Evolutionary conservation across 1,140 invertebrate genomes (phyloP).

Genomic region (Macrosteles quadrilineatus): DNA sequence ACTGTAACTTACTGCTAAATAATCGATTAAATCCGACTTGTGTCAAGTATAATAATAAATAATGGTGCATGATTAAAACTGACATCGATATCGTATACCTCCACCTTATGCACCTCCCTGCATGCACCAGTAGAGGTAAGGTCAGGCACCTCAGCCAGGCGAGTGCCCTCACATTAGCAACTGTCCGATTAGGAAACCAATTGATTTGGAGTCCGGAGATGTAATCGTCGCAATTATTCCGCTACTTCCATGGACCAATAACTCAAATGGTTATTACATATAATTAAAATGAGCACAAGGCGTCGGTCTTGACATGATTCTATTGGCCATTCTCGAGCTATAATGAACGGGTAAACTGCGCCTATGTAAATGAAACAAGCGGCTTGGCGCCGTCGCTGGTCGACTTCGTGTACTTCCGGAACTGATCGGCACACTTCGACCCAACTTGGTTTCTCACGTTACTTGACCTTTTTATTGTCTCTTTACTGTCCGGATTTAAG

Average conservation of each 20-base stretch:
- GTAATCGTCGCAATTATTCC: conserved; percentile 7
- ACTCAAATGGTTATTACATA: conserved; percentile 9
- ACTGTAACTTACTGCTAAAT: too few species aligned
- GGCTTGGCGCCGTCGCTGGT: background rate
- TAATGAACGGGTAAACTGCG: conserved; percentile 13
- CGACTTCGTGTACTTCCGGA: too few species aligned
- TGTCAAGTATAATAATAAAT: too few species aligned
- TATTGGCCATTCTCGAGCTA: conserved; percentile 1
- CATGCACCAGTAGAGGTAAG: too few species aligned
- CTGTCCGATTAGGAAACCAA: conserved; percentile 17
- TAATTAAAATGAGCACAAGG: conserved; percentile 19
- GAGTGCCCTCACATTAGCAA: background rate
- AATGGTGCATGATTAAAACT: too few species aligned
- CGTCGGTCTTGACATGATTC: conserved; percentile 13
- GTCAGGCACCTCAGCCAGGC: too few species aligned
- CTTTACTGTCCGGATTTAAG: too few species aligned
- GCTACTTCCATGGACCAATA: background rate
- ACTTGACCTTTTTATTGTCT: too few species aligned
- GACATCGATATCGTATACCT: too few species aligned
- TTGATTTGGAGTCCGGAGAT: background rate
- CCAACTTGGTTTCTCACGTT: too few species aligned
- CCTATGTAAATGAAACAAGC: background rate
- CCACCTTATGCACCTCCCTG: too few species aligned
- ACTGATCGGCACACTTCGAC: conserved; percentile 1
- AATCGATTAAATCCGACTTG: too few species aligned